Evolutionary conservation across 1,140 invertebrate species (phyloP), one percentile per base, ranked within the genome.

Genomic region (Ips nitidus): DNA sequence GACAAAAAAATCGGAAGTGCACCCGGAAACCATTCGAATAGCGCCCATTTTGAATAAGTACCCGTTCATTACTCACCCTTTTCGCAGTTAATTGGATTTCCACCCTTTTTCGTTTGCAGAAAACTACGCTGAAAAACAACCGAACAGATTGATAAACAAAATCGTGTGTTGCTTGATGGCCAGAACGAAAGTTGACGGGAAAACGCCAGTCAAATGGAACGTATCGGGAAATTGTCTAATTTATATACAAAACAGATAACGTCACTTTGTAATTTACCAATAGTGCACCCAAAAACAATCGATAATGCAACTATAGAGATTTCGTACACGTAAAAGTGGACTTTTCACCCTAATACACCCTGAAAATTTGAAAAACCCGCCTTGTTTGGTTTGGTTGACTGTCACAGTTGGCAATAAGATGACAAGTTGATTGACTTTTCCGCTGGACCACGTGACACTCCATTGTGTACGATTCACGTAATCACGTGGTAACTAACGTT

Each of bases 81-180:
- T 37, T 60, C 40, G 37, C 52, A 6, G 42, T 60, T 37, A 52
- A 52, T 52, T 41, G 4, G 2, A 68, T 53, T 42, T 43, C 4
- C 37, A 41, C 2, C 1, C 50, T 7, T 52, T 68, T 66, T 58
- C 4, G 4, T 40, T 68, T 2, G 5, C 45, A 3, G 45, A 50
- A 50, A 50, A 56, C 38, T 56, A 2, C 8, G 3, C 22, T n/a
- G 43, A 58, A 64, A 70, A 70, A 70, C 68, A 70, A 70, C 36
- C 41, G 68, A 63, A 40, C 61, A 59, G 60, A 40, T 36, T 58
- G 47, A 53, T 70, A 70, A 70, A 70, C 68, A 70, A 70, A 64
- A 58, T 53, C 60, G 60, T 70, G 58, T 70, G 68, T 70, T 64
- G 42, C 68, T 70, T 69, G 60, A 56, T 53, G 58, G 38, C 22